phyloP scores from a whole-genome alignment of 2,113 vertebrate genomes.

The Erythrocercus mccallii region DNA sequence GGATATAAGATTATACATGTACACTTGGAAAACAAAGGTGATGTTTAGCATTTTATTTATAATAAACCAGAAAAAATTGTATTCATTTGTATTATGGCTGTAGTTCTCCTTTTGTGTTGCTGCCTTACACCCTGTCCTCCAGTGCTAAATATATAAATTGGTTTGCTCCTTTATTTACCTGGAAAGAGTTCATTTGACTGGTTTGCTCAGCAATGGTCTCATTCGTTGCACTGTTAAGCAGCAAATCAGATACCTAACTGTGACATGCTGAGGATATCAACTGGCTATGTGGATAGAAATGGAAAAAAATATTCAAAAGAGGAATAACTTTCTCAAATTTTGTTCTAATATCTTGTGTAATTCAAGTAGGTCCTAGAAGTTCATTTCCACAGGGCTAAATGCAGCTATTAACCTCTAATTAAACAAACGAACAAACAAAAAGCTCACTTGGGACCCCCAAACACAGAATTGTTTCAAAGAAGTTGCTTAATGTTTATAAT shows the following conservation, averaged over 20 bases:
- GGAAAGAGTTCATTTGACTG: background rate
- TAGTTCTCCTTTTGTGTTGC: background rate
- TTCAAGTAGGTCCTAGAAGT: background rate
- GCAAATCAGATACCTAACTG: background rate
- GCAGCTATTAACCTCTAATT: background rate
- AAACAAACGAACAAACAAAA: background rate
- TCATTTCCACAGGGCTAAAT: background rate
- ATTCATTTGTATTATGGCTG: background rate
- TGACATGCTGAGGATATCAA: background rate
- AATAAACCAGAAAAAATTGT: background rate
- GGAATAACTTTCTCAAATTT: background rate
- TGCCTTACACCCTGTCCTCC: background rate
- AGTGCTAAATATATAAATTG: background rate
- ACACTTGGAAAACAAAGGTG: background rate
- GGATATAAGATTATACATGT: background rate
- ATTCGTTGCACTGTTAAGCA: background rate
- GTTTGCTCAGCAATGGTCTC: background rate
- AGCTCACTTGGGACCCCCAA: background rate
- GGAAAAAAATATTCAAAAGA: background rate
- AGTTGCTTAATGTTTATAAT: background rate
- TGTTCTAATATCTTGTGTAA: background rate
- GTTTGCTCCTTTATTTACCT: background rate
- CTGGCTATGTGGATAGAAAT: background rate
- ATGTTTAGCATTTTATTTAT: background rate
- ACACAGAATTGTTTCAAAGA: background rate